These are phyloP conservation scores for Ernsta delagoae DNA, from an alignment of 2,888 invertebrate species.

Conservation along the genomic window DNA sequence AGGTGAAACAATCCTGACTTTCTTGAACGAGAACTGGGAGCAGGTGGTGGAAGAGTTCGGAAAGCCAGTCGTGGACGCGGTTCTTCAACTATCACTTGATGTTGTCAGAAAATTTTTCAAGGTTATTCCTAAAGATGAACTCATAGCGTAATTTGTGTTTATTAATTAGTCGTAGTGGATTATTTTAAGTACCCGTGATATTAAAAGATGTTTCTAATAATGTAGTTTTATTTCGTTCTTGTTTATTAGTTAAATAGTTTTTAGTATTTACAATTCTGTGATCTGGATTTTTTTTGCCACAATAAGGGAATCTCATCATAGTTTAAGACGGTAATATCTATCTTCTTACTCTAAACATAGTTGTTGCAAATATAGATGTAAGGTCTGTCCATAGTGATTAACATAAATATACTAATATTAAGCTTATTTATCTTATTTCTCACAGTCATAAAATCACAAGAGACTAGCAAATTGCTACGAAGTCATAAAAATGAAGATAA, in stretches of 20 bases:
- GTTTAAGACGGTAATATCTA: too few species aligned
- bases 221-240: too few species aligned
- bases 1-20: conserved; percentile 66
- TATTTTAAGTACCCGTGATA: not conserved
- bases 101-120: conserved; percentile 59
- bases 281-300: too few species aligned
- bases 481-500: conserved; percentile 21
- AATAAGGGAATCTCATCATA: too few species aligned
- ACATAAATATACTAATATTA: too few species aligned
- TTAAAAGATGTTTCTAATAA: too few species aligned
- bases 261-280: too few species aligned
- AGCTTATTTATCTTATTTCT: too few species aligned
- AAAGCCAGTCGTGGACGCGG: conserved; percentile 56
- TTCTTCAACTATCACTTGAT: conserved; percentile 47
- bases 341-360: too few species aligned
- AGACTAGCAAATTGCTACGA: conserved; percentile 23
- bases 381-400: too few species aligned
- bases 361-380: too few species aligned
- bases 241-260: too few species aligned
- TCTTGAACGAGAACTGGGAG: conserved; percentile 68
- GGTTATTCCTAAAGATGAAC: conserved; percentile 62
- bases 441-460: conserved; percentile 12
- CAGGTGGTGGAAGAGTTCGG: conserved; percentile 66
- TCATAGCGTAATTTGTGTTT: conserved; percentile 40
- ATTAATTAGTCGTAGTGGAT: not conserved